These are phyloP conservation scores for Orthonyx spaldingii DNA, from an alignment of 2,113 vertebrate genomes.

Conservation along the genomic window DNA sequence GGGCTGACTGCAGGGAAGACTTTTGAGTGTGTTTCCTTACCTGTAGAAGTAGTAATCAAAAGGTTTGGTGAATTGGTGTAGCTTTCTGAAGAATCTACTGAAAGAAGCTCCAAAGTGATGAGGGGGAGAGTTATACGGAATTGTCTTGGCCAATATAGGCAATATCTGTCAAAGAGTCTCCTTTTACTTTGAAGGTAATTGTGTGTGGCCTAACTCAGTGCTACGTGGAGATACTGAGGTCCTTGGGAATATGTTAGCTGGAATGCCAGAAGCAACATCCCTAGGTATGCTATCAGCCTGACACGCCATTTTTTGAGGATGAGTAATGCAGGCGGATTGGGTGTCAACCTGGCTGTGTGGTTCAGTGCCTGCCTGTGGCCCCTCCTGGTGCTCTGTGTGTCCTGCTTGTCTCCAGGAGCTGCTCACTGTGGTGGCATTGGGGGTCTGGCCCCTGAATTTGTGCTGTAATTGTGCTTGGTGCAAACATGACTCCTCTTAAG, in stretches of 20 bases:
- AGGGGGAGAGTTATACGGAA: not conserved
- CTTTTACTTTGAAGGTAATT: not conserved
- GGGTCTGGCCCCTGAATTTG: not conserved
- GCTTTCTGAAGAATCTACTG: not conserved
- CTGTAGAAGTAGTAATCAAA: not conserved
- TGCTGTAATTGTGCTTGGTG: not conserved
- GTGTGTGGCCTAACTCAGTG: rapidly evolving
- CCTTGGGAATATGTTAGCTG: not conserved
- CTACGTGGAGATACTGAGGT: rapidly evolving
- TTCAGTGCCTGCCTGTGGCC: not conserved
- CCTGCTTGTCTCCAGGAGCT: not conserved
- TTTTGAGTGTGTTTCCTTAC: not conserved
- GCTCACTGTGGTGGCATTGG: no score
- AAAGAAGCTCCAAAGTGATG: rapidly evolving
- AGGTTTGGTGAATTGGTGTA: not conserved
- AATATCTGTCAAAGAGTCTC: not conserved
- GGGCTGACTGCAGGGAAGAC: not conserved
- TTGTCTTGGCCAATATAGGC: rapidly evolving
- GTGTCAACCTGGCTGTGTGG: not conserved
- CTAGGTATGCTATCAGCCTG: not conserved
- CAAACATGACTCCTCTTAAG: not conserved
- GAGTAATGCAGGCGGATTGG: not conserved
- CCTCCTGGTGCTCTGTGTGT: not conserved
- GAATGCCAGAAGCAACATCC: not conserved
- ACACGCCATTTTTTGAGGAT: not conserved